phyloP scores from a whole-genome alignment of 1,140 invertebrate species.

The Danaus melanippus region DNA sequence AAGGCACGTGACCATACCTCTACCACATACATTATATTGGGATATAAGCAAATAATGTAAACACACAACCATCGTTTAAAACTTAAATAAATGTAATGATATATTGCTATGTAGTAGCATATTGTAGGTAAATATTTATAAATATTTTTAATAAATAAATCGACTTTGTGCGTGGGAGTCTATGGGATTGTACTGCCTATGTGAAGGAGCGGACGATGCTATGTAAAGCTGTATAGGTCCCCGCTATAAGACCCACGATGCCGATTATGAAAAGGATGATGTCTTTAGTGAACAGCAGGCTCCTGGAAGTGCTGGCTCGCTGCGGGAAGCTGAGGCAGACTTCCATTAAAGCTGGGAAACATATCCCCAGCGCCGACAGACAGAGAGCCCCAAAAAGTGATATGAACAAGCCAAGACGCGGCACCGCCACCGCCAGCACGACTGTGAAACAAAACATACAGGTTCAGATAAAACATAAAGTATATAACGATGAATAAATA shows the following conservation, averaged over 20 bases:
- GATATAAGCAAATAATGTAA: too few relatives aligned
- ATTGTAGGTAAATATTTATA: too few relatives aligned
- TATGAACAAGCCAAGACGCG: constrained; percentile 90
- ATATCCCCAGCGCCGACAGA: constrained; percentile 88
- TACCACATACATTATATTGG: too few relatives aligned
- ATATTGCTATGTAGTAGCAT: too few relatives aligned
- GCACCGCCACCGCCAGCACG: constrained; percentile 82
- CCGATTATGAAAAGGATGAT: constrained; percentile 77
- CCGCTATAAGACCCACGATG: constrained; percentile 77
- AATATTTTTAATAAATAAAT: not conserved
- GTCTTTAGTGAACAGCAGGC: constrained; percentile 73
- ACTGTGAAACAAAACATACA: constrained; percentile 70
- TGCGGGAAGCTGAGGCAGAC: constrained; percentile 67
- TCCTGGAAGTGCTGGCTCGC: constrained; percentile 51
- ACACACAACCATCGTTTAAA: too few relatives aligned
- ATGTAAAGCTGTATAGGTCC: constrained; percentile 78
- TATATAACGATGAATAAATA: too few relatives aligned
- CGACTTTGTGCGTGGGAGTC: constrained; percentile 7
- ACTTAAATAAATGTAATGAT: too few relatives aligned
- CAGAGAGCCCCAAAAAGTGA: constrained; percentile 91
- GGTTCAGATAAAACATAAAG: not conserved
- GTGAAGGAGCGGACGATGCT: constrained; percentile 73
- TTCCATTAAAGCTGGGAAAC: constrained; percentile 91
- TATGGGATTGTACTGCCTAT: not conserved
- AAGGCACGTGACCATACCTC: too few relatives aligned